A percentile compares a stretch with the other conserved stretches of the same genome.
These are phyloP conservation scores for Leptoclinus maculatus DNA, from an alignment of 2,797 vertebrate species.

Conservation along the genomic window DNA sequence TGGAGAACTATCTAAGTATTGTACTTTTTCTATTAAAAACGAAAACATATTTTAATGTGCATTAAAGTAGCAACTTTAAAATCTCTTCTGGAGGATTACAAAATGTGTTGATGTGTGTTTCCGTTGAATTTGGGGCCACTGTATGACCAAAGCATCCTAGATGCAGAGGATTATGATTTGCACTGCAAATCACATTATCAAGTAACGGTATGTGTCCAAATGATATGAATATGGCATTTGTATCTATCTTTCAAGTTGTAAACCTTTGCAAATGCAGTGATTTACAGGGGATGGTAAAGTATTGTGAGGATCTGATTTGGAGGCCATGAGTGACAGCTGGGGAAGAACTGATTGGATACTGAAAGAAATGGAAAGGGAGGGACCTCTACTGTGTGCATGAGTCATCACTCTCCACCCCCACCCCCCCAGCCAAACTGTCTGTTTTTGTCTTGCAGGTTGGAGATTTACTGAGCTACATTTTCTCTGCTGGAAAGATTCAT, in stretches of 20 bases:
- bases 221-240: slow-evolving; percentile 36
- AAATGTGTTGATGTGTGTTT: slow-evolving; percentile 14
- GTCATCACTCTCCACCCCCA: slow-evolving; percentile 82
- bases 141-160: slow-evolving; percentile 21
- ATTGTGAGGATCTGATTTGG: slow-evolving; percentile 70
- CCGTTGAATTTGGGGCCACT: slow-evolving; percentile 9
- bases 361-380: slow-evolving; percentile 82
- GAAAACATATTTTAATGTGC: slow-evolving; percentile 14
- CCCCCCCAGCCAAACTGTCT: slow-evolving; percentile 75
- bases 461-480: slow-evolving; percentile 72
- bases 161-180: slow-evolving; percentile 30
- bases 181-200: slow-evolving; percentile 38
- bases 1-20: neutral
- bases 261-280: slow-evolving; percentile 63
- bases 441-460: slow-evolving; percentile 75
- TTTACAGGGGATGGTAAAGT: slow-evolving; percentile 58
- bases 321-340: slow-evolving; percentile 81
- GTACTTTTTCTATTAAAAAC: slow-evolving; percentile 12
- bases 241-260: slow-evolving; percentile 25
- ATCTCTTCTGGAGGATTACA: neutral
- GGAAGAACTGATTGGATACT: slow-evolving; percentile 83
- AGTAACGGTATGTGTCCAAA: slow-evolving; percentile 35
- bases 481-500: slow-evolving; percentile 56
- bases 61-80: slow-evolving; percentile 6
- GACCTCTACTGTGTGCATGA: slow-evolving; percentile 81